These are phyloP conservation scores for Apostichopus japonicus DNA, from an alignment of 35 echinoderm and acorn worm species.

Conservation along the genomic window DNA sequence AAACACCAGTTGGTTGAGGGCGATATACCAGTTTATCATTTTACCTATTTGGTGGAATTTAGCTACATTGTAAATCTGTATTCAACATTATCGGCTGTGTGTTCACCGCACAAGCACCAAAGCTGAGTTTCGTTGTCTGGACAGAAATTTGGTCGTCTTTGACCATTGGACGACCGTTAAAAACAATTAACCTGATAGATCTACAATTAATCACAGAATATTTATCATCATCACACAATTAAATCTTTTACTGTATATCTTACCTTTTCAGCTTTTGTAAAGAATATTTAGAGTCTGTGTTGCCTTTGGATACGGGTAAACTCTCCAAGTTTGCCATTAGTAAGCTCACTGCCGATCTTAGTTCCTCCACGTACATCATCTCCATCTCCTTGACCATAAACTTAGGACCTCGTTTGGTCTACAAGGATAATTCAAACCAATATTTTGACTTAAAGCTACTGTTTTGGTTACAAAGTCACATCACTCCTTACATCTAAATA, in stretches of 20 bases:
- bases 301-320: constrained; percentile 98
- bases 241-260: not conserved
- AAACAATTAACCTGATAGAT: no score
- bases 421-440: constrained; percentile 11
- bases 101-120: no score
- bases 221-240: no score
- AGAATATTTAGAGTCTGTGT: constrained; percentile 98
- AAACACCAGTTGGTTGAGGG: no score
- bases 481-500: not conserved
- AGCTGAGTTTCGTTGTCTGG: no score
- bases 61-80: no score
- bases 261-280: constrained; percentile 99
- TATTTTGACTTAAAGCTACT: not conserved
- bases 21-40: no score
- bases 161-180: no score
- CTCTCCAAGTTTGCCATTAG: constrained; percentile 98
- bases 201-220: no score
- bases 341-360: constrained; percentile 88
- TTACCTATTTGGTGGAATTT: no score
- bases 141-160: no score
- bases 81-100: no score
- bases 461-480: not conserved
- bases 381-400: constrained; percentile 99
- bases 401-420: constrained; percentile 92
- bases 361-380: constrained; percentile 92